Evolutionary conservation across 2,113 vertebrate genomes (phyloP), one percentile per base, ranked within the genome.

Genomic region (Austrofundulus limnaeus): DNA sequence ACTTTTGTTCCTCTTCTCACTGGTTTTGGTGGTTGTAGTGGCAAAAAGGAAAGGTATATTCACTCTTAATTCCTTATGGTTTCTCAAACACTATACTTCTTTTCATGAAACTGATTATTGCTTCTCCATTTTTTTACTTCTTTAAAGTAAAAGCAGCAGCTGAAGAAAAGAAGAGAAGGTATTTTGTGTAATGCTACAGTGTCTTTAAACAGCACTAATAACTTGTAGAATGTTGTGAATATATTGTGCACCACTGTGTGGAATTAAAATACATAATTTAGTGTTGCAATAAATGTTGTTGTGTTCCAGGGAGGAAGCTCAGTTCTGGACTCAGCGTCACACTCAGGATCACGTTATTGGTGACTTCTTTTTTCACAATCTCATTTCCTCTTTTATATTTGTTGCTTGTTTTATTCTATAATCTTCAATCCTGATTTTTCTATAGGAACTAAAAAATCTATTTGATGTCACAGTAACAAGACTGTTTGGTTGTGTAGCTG

Each of bases 281-380:
- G 8, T 11, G 14, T 49, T 49, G 24, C 6, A 43, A 12, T 43
- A 25, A 16, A 13, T 46, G 0, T 46, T 28, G 13, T 11, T 61
- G 5, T 78, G 1, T 66, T 77, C 46, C 65, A 93, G 92, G 47
- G 50, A 89, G 45, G 82, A 89, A 15, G 83, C 82, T 0, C 66
- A 85, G 31, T 88, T 92, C 52, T 92, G 92, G 92, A 62, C 77
- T 49, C 56, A 72, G 17, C 47, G 86, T 65, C 87, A 89, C 2
- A n/a, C 51, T 0, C 82, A 66, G 52, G 90, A 92, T 50, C 90
- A 87, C 23, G 11, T 80, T 7, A 61, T 86, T 24, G 91, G 92
- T 91, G 61, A 88, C 89, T 53, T 14, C 49, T 55, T 23, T n/a
- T n/a, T 34, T 38, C 23, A 53, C 6, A 62, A 61, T 5, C 11